Conservation (phyloP, 2,797 vertebrate species). For the Sebastes goodei region DNA sequence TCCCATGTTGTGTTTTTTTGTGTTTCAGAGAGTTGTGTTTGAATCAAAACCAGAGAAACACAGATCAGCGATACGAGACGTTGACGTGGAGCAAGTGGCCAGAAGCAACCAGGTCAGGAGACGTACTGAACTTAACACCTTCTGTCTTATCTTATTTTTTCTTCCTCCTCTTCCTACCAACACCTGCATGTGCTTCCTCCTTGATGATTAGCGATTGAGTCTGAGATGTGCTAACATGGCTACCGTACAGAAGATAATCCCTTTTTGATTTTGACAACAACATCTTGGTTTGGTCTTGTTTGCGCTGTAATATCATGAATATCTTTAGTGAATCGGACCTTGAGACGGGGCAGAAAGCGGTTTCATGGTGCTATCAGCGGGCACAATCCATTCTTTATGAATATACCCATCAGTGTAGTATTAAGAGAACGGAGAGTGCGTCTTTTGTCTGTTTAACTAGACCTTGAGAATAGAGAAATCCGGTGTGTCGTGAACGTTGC, state of each 20-base stretch:
- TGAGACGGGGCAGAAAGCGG: not conserved
- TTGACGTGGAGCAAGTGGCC: slow-evolving; percentile 74
- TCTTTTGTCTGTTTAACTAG: too few species aligned
- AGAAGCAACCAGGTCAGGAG: slow-evolving; percentile 76
- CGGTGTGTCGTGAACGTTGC: not conserved
- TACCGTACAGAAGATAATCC: too few species aligned
- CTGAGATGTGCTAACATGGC: too few species aligned
- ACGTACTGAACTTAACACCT: not conserved
- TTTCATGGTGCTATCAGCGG: not conserved
- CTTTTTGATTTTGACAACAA: not conserved
- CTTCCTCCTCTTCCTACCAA: not conserved
- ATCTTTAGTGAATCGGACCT: not conserved
- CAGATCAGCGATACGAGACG: slow-evolving; percentile 49
- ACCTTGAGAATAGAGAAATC: not conserved
- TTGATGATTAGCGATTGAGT: too few species aligned
- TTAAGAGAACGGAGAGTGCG: too few species aligned
- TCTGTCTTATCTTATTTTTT: not conserved
- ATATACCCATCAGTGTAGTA: too few species aligned
- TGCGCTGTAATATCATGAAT: too few species aligned
- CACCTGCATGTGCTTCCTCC: too few species aligned
- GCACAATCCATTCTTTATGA: not conserved
- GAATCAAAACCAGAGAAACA: slow-evolving; percentile 62
- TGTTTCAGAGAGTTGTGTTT: slow-evolving; percentile 62
- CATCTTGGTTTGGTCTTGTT: too few species aligned
- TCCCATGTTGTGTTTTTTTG: not conserved